Percentiles rank a stretch among this genome's conserved stretches.
These are phyloP conservation scores for Yponomeuta sedellus DNA, from an alignment of 2,888 invertebrate species.

Conservation along the genomic window DNA sequence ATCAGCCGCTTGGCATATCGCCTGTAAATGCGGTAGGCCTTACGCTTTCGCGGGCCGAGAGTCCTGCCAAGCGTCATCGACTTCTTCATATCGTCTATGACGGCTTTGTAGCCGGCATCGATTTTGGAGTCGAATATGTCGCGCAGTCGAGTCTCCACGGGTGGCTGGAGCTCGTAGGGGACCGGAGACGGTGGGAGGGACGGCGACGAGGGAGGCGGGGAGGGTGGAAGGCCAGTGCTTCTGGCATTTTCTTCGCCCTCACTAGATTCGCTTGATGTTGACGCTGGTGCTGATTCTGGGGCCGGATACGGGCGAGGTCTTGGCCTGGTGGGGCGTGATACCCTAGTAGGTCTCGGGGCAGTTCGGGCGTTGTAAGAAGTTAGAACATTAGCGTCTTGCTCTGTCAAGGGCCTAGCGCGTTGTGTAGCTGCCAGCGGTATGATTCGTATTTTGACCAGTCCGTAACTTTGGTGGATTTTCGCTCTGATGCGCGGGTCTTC, in stretches of 20 bases:
- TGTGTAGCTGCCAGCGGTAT: slow-evolving; percentile 69
- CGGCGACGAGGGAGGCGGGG: slow-evolving; percentile 66
- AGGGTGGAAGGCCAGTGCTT: slow-evolving; percentile 51
- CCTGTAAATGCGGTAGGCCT: slow-evolving; percentile 67
- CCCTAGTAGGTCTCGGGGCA: slow-evolving; percentile 60
- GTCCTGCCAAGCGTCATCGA: slow-evolving; percentile 71
- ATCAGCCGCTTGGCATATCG: slow-evolving; percentile 69
- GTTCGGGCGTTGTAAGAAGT: slow-evolving; percentile 72
- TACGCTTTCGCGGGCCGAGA: slow-evolving; percentile 62
- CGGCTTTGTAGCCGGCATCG: slow-evolving; percentile 73
- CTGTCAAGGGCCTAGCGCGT: slow-evolving; percentile 62
- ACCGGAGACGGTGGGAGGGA: slow-evolving; percentile 64
- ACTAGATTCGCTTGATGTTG: slow-evolving; percentile 67
- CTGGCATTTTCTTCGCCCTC: slow-evolving; percentile 63
- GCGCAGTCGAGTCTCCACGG: slow-evolving; percentile 61
- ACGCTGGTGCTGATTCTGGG: slow-evolving; percentile 46
- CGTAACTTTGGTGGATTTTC: slow-evolving; percentile 71
- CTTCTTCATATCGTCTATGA: slow-evolving; percentile 74
- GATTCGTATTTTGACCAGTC: slow-evolving; percentile 68
- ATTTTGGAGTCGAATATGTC: slow-evolving; percentile 72
- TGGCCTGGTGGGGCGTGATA: slow-evolving; percentile 47
- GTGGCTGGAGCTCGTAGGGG: slow-evolving; percentile 58
- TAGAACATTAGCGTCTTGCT: slow-evolving; percentile 70
- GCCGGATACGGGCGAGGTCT: slow-evolving; percentile 58
- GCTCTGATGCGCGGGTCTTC: slow-evolving; percentile 66